These are phyloP conservation scores for Xyliphius kryptos DNA, from an alignment of 2,113 vertebrate species.

Conservation along the genomic window DNA sequence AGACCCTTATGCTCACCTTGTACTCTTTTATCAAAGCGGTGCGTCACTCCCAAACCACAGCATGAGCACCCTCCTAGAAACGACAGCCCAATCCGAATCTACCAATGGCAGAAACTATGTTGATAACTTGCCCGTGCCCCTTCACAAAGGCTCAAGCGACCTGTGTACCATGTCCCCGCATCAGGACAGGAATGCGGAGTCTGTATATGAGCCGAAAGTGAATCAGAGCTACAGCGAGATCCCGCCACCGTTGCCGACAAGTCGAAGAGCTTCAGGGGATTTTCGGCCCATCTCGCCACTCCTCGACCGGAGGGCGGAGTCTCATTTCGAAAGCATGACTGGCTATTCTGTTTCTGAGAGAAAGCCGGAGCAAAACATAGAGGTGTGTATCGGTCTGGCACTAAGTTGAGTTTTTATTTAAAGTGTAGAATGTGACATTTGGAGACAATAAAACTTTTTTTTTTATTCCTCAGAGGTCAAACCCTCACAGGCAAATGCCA, in stretches of 20 bases:
- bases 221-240: slow-evolving; percentile 17
- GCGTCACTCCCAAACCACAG: slow-evolving; percentile 74
- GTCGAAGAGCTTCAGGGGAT: slow-evolving; percentile 13
- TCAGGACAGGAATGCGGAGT: slow-evolving; percentile 52
- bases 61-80: slow-evolving; percentile 75
- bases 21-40: slow-evolving; percentile 54
- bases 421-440: too few species aligned
- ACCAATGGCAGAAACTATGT: slow-evolving; percentile 46
- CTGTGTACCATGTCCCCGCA: slow-evolving; percentile 45
- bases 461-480: slow-evolving; percentile 43
- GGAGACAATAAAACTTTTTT: background rate
- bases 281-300: slow-evolving; percentile 29
- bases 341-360: slow-evolving; percentile 23
- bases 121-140: slow-evolving; percentile 51
- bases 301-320: slow-evolving; percentile 31
- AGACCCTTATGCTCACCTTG: too few species aligned
- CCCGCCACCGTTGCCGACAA: background rate
- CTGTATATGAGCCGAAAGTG: slow-evolving; percentile 50
- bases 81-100: slow-evolving; percentile 53
- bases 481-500: slow-evolving; percentile 47
- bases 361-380: slow-evolving; percentile 18
- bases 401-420: too few species aligned
- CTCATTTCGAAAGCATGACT: slow-evolving; percentile 20
- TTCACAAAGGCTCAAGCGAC: slow-evolving; percentile 48
- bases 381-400: slow-evolving; percentile 34